Evolutionary conservation across 2,797 vertebrate genomes (phyloP).

Genomic region (Sternotherus odoratus): DNA sequence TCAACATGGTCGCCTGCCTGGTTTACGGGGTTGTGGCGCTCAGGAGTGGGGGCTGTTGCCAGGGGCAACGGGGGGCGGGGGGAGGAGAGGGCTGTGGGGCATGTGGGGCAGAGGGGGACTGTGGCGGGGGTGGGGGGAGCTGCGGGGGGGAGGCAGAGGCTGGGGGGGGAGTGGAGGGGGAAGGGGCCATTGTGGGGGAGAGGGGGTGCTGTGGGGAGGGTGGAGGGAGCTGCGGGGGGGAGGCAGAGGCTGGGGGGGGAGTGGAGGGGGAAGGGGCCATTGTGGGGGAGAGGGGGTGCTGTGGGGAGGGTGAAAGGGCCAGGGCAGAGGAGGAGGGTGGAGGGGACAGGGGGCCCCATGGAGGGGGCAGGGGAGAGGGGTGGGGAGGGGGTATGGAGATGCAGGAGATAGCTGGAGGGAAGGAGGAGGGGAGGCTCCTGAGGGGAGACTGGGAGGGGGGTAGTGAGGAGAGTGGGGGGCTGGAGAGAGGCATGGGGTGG

Average conservation of each 20-base stretch:
- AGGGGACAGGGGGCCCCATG: neutral
- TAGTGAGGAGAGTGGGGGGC: neutral
- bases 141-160: too few relatives aligned
- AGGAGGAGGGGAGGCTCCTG: neutral
- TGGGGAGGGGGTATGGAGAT: neutral
- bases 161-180: too few relatives aligned
- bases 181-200: neutral
- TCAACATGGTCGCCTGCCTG: neutral
- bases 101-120: neutral
- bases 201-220: too few relatives aligned
- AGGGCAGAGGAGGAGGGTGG: neutral
- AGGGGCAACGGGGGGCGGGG: neutral
- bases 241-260: too few relatives aligned
- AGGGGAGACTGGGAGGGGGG: neutral
- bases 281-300: too few relatives aligned
- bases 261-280: too few relatives aligned
- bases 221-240: too few relatives aligned
- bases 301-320: neutral
- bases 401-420: neutral
- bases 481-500: neutral
- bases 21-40: neutral
- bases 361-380: neutral
- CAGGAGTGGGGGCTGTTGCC: neutral
- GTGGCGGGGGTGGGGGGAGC: neutral
- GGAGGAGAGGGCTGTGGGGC: neutral